Evolutionary conservation across 2,888 invertebrate species (phyloP), one percentile per base, ranked within the genome.

Genomic region (Epsilonema sp.): DNA sequence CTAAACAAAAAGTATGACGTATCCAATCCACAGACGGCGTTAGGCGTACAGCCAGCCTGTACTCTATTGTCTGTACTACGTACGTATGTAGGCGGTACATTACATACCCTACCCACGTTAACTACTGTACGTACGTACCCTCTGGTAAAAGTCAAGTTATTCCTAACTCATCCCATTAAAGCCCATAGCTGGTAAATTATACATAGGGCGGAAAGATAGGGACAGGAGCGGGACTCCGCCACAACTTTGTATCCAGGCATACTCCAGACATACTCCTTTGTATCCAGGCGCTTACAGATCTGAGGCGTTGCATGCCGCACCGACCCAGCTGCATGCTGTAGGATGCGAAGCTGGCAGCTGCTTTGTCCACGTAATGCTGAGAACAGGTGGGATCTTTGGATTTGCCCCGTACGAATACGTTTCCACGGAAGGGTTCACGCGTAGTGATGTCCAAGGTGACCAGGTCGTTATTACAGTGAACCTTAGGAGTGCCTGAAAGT

Each of bases 381-480:
- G 22, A 19, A 44, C 62, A 62, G 2, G 54, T 52, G 25, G 57
- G 54, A 49, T 62, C 62, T 47, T 59, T 59, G 26, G 60, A 60
- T 2, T 59, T 48, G 39, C 61, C 61, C 51, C 62, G 62, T 23
- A 62, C 62, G 43, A 60, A 62, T 37, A 62, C 59, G 40, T 61
- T 59, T 5, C 62, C 62, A 40, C 53, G 47, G 50, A 62, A 63
- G 5, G 60, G 59, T 43, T 56, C 55, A 13, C 54, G 47, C 2
- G 62, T 62, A 26, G 57, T 53, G 41, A 62, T 56, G 49, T 61
- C 60, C 42, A 62, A 51, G n/a, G 57, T 55, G 19, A 62, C 53
- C 45, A 57, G 56, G 48, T 60, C 58, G 42, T 62, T 62, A 22
- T 54, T 58, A 47, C 62, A 62, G n/a, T 59, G 51, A 22, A 62